Evolutionary conservation across 2,888 invertebrate species (phyloP), one percentile per base, ranked within the genome.

Genomic region (Molorchus minor): DNA sequence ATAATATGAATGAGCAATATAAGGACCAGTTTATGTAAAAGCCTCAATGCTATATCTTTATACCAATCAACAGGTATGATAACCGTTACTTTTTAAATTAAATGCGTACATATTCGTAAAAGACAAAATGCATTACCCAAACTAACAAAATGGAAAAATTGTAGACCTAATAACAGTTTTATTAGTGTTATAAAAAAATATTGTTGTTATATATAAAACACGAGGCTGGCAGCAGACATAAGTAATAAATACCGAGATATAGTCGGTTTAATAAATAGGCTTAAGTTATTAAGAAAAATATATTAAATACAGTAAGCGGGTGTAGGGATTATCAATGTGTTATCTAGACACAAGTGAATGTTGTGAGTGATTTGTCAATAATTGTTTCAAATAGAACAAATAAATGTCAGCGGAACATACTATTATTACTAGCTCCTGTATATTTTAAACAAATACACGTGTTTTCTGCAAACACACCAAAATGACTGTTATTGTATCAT

Each of bases 331-430:
- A 72, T 72, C 72, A 65, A 63, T 63, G 67, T 76, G 73, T 78
- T 78, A 78, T 78, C 78, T 74, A 63, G 63, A 69, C 71, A 73
- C 77, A 75, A 76, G 74, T 79, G 75, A 77, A 75, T 69, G 68
- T 75, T 73, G 78, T 69, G 72, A 80, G 80, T 80, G 80, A 80
- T 79, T 79, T 79, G 80, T 79, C 76, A 80, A 80, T 79, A 80
- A 79, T 80, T 79, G 75, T 76, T 75, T 74, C 73, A 76, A 75
- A 77, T 75, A 75, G 74, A 78, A 77, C 76, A 79, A 79, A 79
- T 77, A 79, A 71, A 65, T 65, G 68, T 68, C 68, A 66, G 61
- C 51, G 51, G 56, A 43, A 58, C 52, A 59, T 45, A 67, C 68
- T 71, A 72, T 71, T 72, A 70, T 68, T 66, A 55, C 16, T 53